Conservation (phyloP, 2,888 invertebrate genomes). For the Yponomeuta evonymella region DNA sequence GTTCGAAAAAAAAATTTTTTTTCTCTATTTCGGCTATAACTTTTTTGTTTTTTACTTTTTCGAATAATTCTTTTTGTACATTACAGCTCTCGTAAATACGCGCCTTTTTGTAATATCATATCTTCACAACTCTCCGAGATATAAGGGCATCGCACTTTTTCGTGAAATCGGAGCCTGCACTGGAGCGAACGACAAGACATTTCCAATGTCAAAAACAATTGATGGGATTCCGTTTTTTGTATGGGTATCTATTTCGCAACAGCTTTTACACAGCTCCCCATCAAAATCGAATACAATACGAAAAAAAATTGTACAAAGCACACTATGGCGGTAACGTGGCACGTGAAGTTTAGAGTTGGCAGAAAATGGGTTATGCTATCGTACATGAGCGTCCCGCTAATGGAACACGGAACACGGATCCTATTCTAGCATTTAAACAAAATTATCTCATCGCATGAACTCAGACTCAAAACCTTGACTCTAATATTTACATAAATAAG, state of each 20-base stretch:
- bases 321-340: neutral
- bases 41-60: no score
- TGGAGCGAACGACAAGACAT: no score
- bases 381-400: neutral
- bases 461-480: neutral
- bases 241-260: neutral
- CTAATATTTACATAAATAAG: no score
- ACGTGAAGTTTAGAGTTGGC: neutral
- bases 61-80: no score
- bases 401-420: neutral
- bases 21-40: no score
- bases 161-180: no score
- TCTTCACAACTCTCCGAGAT: no score
- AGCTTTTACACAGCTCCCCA: neutral
- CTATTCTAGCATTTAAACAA: neutral
- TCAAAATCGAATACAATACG: neutral
- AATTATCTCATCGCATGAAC: neutral
- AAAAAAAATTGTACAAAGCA: neutral
- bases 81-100: no score
- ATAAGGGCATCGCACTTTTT: no score
- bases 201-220: neutral
- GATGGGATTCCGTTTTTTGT: neutral
- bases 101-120: no score
- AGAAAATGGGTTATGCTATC: slow-evolving; percentile 3
- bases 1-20: no score